These are phyloP conservation scores for Perca flavescens DNA, from an alignment of 2,113 vertebrate species.

Conservation along the genomic window DNA sequence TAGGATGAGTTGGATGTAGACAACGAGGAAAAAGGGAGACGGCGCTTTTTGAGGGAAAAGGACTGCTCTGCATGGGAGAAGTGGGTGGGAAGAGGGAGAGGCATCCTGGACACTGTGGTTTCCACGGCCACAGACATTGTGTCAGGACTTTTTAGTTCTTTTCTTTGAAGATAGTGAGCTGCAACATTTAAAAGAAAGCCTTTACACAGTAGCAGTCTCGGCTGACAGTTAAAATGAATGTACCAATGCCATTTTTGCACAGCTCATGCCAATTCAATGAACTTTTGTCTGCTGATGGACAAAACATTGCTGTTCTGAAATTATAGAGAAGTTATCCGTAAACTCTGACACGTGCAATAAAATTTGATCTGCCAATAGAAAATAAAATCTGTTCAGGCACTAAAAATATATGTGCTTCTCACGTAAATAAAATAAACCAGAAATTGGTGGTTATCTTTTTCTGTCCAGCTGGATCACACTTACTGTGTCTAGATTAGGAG, in stretches of 20 bases:
- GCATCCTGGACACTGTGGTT: slow-evolving; percentile 72
- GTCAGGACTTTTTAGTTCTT: slow-evolving; percentile 8
- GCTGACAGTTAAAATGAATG: not conserved
- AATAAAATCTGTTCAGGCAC: not conserved
- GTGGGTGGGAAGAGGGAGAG: slow-evolving; percentile 87
- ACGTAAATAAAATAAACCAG: not conserved
- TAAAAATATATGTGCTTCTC: not conserved
- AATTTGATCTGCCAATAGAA: not conserved
- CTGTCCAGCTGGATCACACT: not conserved
- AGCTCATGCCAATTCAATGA: not conserved
- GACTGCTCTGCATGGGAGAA: slow-evolving; percentile 89
- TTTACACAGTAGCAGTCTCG: not conserved
- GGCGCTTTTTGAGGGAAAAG: slow-evolving; percentile 89
- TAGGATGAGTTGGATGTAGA: slow-evolving; percentile 72
- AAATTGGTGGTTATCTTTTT: not conserved
- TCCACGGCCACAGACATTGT: slow-evolving; percentile 86
- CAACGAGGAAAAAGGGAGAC: slow-evolving; percentile 79
- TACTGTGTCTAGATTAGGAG: not conserved
- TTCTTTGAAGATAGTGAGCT: slow-evolving; percentile 26
- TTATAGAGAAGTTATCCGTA: not conserved
- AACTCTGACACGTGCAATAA: not conserved
- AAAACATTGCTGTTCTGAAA: not conserved
- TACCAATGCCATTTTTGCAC: not conserved
- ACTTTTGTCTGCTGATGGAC: not conserved
- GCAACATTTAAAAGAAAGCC: slow-evolving; percentile 37